These are phyloP conservation scores for Anastatus disparis DNA, from an alignment of 1,140 invertebrate genomes.

Conservation along the genomic window DNA sequence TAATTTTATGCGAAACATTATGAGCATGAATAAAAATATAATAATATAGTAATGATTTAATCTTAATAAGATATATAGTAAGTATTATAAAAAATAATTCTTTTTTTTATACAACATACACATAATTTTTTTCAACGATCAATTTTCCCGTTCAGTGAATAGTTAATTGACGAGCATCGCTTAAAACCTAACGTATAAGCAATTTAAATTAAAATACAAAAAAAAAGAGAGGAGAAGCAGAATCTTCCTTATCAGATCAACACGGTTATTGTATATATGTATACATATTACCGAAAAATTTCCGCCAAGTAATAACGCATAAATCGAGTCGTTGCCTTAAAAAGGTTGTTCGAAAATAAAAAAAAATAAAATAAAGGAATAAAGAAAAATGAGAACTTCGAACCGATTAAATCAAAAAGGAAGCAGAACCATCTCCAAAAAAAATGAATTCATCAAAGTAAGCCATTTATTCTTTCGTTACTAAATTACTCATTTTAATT, in stretches of 20 bases:
- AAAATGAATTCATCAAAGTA: background rate
- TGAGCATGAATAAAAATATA: no score
- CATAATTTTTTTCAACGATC: background rate
- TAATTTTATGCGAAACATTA: no score
- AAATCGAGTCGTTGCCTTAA: no score
- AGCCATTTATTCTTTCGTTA: no score
- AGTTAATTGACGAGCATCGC: constrained; percentile 14
- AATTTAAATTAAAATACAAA: constrained; percentile 24
- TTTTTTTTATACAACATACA: no score
- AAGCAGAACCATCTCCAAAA: constrained; percentile 16
- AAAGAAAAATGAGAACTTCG: background rate
- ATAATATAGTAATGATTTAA: no score
- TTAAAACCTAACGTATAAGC: constrained; percentile 7
- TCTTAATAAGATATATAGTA: no score
- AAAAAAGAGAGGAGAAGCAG: background rate
- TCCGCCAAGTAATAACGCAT: background rate
- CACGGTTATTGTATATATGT: background rate
- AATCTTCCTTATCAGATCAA: constrained; percentile 21
- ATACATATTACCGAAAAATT: constrained; percentile 5
- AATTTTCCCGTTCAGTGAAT: constrained; percentile 38
- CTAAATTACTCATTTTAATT: constrained; percentile 38
- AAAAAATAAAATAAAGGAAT: no score
- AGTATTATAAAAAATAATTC: no score
- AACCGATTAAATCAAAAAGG: constrained; percentile 33
- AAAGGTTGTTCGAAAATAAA: no score